Base-by-base conservation (phyloP, 1,140 invertebrate species). In the Euborellia annulipes region DNA sequence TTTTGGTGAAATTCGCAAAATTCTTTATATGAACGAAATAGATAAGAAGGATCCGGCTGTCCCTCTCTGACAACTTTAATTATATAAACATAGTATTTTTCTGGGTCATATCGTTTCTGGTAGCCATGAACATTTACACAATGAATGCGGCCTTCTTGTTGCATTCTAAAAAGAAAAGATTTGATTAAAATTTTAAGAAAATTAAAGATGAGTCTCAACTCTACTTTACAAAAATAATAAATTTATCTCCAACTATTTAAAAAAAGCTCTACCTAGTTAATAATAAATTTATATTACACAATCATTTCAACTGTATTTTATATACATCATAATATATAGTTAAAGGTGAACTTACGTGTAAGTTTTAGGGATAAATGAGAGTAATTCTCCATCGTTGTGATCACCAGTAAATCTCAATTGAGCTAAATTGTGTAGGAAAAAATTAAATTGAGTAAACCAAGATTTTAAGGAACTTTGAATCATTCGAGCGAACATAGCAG, bases 31-130 rank as follows among this genome's bases (percentile, higher is more conserved):
- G 87, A 86, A 43, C 94, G 76, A 61, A 93, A 92, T 22, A 98
- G 67, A 57, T 85, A 82, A 41, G 81, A 78, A 0, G 86, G 79
- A 56, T 92, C 87, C 7, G 75, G 73, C 59, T 92, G 81, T 45
- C 79, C 79, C 53, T 85, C 82, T 45, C 94, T 70, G 53, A 81
- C 79, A 36, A 98, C 82, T 54, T 79, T 75, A 36, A 98, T 64
- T 53, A 93, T 84, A 62, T 94, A 98, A 57, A 96, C 89, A 64
- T 98, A 98, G 68, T 94, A 91, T 68, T 98, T 98, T 58, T 97
- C 92, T 18, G 92, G 92, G 62, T 90, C 88, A 61, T 94, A 95
- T 51, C 90, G 76, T 62, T 98, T 98, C 66, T 94, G 85, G 62
- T 79, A 94, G 41, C 82, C 80, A 39, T 85, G 73, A 8, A 97